Conservation (phyloP, 2,113 vertebrate species). For the Pseudorasbora parva region DNA sequence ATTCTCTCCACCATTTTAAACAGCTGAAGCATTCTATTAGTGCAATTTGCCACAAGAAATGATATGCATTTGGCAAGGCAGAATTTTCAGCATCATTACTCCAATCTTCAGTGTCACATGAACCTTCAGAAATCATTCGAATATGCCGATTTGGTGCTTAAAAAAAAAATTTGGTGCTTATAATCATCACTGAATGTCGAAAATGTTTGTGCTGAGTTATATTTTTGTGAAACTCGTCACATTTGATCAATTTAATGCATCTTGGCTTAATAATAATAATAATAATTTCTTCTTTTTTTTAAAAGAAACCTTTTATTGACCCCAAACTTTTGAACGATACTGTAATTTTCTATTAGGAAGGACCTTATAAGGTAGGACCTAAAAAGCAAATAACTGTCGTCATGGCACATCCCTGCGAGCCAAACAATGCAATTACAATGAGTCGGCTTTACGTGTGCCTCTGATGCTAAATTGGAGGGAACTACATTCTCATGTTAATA, state of each 20-base stretch:
- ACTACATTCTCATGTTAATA: slow-evolving; percentile 49
- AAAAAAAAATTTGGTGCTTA: neutral
- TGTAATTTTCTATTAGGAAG: neutral
- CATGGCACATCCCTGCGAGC: slow-evolving; percentile 17
- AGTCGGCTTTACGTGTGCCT: neutral
- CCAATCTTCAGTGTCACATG: neutral
- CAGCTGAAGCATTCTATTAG: neutral
- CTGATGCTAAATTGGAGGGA: slow-evolving; percentile 48
- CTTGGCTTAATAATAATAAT: neutral
- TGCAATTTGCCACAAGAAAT: neutral
- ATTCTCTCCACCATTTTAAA: neutral
- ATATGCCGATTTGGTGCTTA: neutral
- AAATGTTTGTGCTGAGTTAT: neutral
- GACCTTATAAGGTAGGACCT: neutral
- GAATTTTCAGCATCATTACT: neutral
- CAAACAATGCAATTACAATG: slow-evolving; percentile 20
- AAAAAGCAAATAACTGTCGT: slow-evolving; percentile 6
- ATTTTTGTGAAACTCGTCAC: neutral
- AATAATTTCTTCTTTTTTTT: neutral
- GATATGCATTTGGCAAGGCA: neutral
- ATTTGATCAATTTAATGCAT: neutral
- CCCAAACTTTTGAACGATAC: neutral
- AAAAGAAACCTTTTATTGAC: neutral
- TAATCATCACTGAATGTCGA: neutral
- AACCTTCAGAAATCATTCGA: neutral